A percentile compares a stretch with the other conserved stretches of the same genome.
Evolutionary conservation across 1,140 invertebrate species (phyloP).

Genomic region (Meloidogyne hapla): DNA sequence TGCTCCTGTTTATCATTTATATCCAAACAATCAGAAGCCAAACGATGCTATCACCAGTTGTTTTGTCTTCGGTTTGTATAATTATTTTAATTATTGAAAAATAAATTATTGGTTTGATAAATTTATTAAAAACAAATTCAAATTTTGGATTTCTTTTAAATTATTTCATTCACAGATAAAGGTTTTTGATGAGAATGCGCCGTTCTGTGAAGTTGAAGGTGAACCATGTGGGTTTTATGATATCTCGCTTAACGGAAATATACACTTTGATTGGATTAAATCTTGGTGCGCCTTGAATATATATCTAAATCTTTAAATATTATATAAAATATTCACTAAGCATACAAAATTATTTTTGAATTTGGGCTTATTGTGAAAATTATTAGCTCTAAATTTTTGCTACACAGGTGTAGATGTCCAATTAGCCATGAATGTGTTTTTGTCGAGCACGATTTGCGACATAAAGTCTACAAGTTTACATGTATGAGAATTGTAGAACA

Average conservation of each 20-base stretch:
- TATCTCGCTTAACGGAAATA: constrained; percentile 11
- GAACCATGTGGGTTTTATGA: constrained; percentile 16
- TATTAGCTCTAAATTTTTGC: neutral
- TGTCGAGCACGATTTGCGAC: neutral
- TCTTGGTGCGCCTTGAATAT: constrained; percentile 13
- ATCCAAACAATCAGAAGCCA: neutral
- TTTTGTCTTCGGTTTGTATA: no score
- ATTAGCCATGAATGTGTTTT: neutral
- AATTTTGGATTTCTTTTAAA: no score
- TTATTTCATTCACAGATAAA: neutral
- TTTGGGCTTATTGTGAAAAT: no score
- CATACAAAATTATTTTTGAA: no score
- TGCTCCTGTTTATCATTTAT: neutral
- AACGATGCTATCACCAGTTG: neutral
- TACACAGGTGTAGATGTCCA: constrained; percentile 7
- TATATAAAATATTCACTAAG: no score
- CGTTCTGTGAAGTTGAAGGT: constrained; percentile 6
- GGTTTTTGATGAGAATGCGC: neutral
- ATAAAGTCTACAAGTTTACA: neutral
- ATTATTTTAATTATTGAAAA: no score
- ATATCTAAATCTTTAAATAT: no score
- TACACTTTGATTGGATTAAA: constrained; percentile 11
- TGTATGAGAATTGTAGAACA: neutral
- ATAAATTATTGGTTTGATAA: no score
- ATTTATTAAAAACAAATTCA: no score